Percentiles rank a stretch among this genome's conserved stretches.
phyloP scores from a whole-genome alignment of 2,797 vertebrate species.

The Tachyglossus aculeatus region DNA sequence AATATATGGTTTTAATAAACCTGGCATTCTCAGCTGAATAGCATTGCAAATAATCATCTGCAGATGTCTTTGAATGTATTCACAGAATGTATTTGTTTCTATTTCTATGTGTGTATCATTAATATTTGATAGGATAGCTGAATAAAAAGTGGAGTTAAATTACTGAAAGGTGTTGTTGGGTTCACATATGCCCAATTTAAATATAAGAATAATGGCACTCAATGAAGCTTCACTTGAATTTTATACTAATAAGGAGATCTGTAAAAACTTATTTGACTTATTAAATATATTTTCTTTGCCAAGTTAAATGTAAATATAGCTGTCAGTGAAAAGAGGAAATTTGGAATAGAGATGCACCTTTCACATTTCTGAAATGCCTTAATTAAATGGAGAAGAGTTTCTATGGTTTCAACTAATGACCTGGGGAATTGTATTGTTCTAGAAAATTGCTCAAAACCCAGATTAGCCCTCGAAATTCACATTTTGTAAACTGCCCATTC shows the following conservation, averaged over 20 bases:
- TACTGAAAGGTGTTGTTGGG: constrained; percentile 34
- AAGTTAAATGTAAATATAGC: not conserved
- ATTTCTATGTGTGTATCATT: constrained; percentile 65
- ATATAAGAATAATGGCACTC: constrained; percentile 2
- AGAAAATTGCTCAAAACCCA: too few species aligned
- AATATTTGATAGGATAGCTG: constrained; percentile 73
- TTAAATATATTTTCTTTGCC: not conserved
- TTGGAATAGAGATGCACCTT: not conserved
- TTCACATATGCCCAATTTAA: constrained; percentile 57
- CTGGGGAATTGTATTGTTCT: too few species aligned
- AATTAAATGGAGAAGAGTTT: not conserved
- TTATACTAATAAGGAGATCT: not conserved
- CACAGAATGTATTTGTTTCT: constrained; percentile 61
- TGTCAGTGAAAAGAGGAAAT: not conserved
- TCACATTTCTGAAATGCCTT: not conserved
- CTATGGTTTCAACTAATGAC: too few species aligned
- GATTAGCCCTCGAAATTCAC: too few species aligned
- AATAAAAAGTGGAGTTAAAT: constrained; percentile 63
- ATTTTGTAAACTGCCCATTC: too few species aligned
- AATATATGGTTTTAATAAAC: constrained; percentile 78
- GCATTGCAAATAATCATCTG: constrained; percentile 55
- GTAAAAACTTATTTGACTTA: not conserved
- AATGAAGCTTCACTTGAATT: not conserved
- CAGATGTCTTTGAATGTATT: constrained; percentile 44
- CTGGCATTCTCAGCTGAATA: constrained; percentile 34